Percentiles rank a stretch among this genome's conserved stretches.
phyloP scores from a whole-genome alignment of 2,113 vertebrate species.

The Lepisosteus oculatus region DNA sequence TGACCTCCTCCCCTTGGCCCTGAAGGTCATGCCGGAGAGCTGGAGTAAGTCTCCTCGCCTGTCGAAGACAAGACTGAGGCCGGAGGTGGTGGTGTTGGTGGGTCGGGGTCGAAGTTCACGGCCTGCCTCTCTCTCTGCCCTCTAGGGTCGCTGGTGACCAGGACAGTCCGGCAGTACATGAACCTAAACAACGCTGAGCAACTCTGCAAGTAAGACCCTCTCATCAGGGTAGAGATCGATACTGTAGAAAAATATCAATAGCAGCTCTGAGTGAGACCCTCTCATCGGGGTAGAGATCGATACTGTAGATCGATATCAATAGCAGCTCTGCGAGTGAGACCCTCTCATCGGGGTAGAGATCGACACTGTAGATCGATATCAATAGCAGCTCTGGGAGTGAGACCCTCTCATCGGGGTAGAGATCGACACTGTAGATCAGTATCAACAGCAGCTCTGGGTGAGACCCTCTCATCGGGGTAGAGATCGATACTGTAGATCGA shows the following conservation, averaged over 20 bases:
- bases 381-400: too few species aligned
- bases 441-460: too few species aligned
- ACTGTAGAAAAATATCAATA: not conserved
- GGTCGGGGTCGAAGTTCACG: not conserved
- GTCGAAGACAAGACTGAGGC: not conserved
- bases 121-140: not conserved
- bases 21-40: slow-evolving; percentile 91
- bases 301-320: too few species aligned
- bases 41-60: slow-evolving; percentile 75
- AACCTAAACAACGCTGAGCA: slow-evolving; percentile 88
- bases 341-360: too few species aligned
- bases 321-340: too few species aligned
- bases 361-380: too few species aligned
- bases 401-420: too few species aligned
- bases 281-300: too few species aligned
- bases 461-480: too few species aligned
- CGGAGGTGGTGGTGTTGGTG: not conserved
- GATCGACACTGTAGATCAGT: too few species aligned
- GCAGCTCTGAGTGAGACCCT: not conserved
- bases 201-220: slow-evolving; percentile 76
- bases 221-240: not conserved
- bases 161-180: slow-evolving; percentile 84
- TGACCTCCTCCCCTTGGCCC: slow-evolving; percentile 82
- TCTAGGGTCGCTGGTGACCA: slow-evolving; percentile 76
- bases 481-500: too few species aligned